Evolutionary conservation across 2,888 invertebrate species (phyloP).

Genomic region (Masnerella sp.): DNA sequence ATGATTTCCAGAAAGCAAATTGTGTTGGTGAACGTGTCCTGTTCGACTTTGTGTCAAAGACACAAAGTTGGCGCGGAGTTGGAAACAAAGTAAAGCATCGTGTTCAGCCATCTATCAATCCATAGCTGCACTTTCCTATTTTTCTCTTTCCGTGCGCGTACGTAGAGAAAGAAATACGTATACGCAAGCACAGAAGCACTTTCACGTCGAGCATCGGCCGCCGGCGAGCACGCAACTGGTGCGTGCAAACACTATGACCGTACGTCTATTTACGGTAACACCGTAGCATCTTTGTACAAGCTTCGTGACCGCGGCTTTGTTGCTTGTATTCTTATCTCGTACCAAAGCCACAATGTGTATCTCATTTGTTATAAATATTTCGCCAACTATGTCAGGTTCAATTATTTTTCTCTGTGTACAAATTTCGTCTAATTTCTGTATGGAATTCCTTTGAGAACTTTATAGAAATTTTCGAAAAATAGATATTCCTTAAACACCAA

Average conservation of each 20-base stretch:
- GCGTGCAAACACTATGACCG: conserved; percentile 58
- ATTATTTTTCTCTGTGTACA: too few species aligned
- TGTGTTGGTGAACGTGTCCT: conserved; percentile 18
- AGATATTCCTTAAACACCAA: too few species aligned
- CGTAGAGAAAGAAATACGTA: conserved; percentile 30
- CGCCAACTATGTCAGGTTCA: too few species aligned
- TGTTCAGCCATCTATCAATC: conserved; percentile 48
- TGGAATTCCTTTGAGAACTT: too few species aligned
- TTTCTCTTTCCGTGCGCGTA: conserved; percentile 39
- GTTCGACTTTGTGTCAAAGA: conserved; percentile 18
- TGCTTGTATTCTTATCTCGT: conserved; percentile 32
- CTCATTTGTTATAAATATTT: conserved; percentile 21
- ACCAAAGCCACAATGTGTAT: conserved; percentile 1
- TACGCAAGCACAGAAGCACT: conserved; percentile 41
- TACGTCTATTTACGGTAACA: conserved; percentile 61
- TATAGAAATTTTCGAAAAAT: too few species aligned
- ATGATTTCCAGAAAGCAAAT: conserved; percentile 13
- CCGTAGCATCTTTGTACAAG: conserved; percentile 41
- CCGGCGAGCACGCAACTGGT: conserved; percentile 52
- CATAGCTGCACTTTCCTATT: conserved; percentile 35
- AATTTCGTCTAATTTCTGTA: too few species aligned
- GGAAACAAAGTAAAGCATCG: conserved; percentile 36
- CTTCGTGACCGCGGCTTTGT: conserved; percentile 49
- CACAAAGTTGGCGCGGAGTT: conserved; percentile 35
- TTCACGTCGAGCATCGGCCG: conserved; percentile 32